Evolutionary conservation across 2,797 vertebrate genomes (phyloP).

Genomic region (Eremophila alpestris): DNA sequence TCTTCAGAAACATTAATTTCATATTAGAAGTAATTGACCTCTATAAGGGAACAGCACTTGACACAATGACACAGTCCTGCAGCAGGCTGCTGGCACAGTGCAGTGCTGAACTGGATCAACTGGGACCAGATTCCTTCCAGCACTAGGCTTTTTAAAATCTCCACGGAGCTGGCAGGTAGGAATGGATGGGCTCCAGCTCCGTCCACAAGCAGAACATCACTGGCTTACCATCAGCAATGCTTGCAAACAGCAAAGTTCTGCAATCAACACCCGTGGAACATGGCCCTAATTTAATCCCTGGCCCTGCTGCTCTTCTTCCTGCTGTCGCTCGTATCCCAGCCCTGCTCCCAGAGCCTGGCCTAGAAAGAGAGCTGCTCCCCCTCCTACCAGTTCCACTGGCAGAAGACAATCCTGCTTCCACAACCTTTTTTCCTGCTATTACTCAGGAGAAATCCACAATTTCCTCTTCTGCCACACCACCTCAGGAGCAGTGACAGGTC

Average conservation of each 20-base stretch:
- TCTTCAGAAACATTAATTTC: background rate
- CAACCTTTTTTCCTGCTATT: background rate
- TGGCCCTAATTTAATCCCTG: background rate
- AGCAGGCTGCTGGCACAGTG: background rate
- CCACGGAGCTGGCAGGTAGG: background rate
- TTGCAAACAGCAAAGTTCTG: background rate
- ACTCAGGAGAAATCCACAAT: background rate
- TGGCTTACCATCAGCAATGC: rapidly evolving
- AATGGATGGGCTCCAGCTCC: background rate
- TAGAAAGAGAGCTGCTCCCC: background rate
- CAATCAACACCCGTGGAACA: background rate
- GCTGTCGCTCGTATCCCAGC: background rate
- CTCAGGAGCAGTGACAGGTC: background rate
- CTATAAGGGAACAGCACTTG: background rate
- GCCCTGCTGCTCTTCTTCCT: background rate
- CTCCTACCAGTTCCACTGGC: background rate
- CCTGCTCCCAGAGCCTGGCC: background rate
- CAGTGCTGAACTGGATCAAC: background rate
- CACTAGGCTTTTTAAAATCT: background rate
- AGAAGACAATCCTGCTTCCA: background rate
- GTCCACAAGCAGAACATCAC: background rate
- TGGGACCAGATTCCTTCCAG: background rate
- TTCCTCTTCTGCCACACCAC: background rate
- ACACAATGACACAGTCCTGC: background rate
- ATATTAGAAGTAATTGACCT: background rate